phyloP scores from a whole-genome alignment of 2,113 vertebrate genomes.

The Delphinus delphis region DNA sequence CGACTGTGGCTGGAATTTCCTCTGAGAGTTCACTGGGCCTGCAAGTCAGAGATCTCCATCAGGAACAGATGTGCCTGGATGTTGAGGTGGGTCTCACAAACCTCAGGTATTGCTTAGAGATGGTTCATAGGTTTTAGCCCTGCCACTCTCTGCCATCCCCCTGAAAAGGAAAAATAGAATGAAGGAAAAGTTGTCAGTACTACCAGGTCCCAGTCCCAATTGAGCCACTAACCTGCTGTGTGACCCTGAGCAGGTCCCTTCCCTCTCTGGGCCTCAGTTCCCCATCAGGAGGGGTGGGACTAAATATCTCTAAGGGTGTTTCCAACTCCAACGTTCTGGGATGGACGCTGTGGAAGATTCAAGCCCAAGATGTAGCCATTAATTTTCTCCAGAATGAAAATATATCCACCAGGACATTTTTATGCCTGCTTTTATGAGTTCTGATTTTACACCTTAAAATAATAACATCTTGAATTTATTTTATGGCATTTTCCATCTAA shows the following conservation, averaged over 20 bases:
- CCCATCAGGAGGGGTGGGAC: not conserved
- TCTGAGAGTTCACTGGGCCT: not conserved
- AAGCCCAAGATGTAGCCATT: constrained; percentile 44
- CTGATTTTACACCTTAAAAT: constrained; percentile 76
- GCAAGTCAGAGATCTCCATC: not conserved
- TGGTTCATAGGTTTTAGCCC: not conserved
- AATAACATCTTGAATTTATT: constrained; percentile 75
- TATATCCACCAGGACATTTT: constrained; percentile 71
- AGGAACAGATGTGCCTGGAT: not conserved
- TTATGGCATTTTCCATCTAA: constrained; percentile 67
- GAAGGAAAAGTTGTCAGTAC: not conserved
- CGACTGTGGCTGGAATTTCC: not conserved
- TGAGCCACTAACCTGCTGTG: not conserved
- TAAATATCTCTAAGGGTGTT: not conserved
- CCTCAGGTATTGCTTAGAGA: not conserved
- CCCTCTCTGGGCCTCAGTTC: not conserved
- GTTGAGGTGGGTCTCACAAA: not conserved
- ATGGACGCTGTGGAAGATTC: constrained; percentile 35
- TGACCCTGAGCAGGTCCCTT: not conserved
- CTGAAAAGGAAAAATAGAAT: not conserved
- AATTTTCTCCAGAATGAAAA: constrained; percentile 72
- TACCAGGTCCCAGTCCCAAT: not conserved
- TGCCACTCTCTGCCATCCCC: not conserved
- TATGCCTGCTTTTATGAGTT: constrained; percentile 70
- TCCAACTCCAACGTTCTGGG: not conserved